Conservation (phyloP, 2,113 vertebrate genomes). For the Heptranchias perlo region DNA sequence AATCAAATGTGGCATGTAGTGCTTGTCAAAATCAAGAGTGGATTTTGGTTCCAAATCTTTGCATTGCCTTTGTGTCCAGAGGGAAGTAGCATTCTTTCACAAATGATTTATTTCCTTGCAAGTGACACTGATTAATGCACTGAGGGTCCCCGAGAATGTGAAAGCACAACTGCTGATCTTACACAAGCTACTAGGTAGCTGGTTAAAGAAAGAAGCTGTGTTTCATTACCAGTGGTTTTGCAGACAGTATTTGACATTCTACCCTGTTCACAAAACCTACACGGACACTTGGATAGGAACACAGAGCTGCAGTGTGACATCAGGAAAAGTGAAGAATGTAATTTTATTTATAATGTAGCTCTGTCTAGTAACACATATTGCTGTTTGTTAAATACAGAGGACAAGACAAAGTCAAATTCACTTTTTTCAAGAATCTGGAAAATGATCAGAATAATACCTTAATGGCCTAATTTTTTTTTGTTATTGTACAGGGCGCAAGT, state of each 20-base stretch:
- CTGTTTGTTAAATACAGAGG: background rate
- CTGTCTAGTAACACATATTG: background rate
- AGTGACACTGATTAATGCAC: conserved; percentile 33
- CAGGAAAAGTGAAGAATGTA: background rate
- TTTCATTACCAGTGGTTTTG: background rate
- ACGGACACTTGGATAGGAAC: background rate
- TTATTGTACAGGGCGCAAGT: background rate
- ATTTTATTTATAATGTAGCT: background rate
- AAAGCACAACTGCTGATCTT: background rate
- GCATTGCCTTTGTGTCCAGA: conserved; percentile 29
- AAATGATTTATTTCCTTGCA: conserved; percentile 25
- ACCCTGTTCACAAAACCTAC: background rate
- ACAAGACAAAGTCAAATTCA: background rate
- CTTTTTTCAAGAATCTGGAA: background rate
- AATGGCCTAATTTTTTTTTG: background rate
- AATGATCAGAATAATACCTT: background rate
- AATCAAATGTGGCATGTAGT: background rate
- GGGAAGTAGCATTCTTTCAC: conserved; percentile 11
- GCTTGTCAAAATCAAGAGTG: conserved; percentile 14
- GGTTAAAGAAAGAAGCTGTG: background rate
- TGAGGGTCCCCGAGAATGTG: background rate
- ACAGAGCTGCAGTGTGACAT: background rate
- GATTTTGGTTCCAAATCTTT: conserved; percentile 19
- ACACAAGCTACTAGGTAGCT: background rate
- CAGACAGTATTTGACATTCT: background rate